Evolutionary conservation across 2,113 vertebrate species (phyloP).

Genomic region (Megaptera novaeangliae): DNA sequence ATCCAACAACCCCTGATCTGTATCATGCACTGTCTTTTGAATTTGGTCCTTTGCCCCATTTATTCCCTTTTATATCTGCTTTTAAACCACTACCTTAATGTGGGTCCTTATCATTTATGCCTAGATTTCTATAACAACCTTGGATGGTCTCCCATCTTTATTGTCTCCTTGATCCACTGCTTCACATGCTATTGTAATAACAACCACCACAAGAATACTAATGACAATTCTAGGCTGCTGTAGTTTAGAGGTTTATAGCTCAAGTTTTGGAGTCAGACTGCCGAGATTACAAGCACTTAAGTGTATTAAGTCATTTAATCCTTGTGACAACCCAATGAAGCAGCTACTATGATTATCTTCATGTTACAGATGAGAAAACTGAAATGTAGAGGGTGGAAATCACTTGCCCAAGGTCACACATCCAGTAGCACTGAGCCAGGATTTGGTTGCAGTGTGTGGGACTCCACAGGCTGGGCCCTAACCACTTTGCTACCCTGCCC

Average conservation of each 20-base stretch:
- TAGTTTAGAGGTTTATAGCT: background rate
- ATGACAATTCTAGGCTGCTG: background rate
- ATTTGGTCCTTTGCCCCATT: background rate
- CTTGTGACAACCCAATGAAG: background rate
- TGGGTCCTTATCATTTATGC: background rate
- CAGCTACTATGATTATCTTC: background rate
- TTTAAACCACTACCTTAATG: background rate
- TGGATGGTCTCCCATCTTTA: background rate
- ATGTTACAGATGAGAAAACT: background rate
- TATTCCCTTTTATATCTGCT: background rate
- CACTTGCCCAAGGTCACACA: background rate
- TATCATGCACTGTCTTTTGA: background rate
- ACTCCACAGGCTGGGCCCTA: background rate
- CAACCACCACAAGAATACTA: background rate
- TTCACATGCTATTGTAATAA: background rate
- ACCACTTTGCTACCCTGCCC: background rate
- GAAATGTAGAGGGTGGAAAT: background rate
- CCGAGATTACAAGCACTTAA: background rate
- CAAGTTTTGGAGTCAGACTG: background rate
- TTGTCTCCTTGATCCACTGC: background rate
- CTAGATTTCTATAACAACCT: background rate
- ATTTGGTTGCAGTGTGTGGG: background rate
- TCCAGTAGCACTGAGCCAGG: background rate
- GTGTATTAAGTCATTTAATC: background rate
- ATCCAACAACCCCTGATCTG: background rate